Evolutionary conservation across 2,797 vertebrate species (phyloP), one percentile per base, ranked within the genome.

Genomic region (Neomorphus geoffroyi): DNA sequence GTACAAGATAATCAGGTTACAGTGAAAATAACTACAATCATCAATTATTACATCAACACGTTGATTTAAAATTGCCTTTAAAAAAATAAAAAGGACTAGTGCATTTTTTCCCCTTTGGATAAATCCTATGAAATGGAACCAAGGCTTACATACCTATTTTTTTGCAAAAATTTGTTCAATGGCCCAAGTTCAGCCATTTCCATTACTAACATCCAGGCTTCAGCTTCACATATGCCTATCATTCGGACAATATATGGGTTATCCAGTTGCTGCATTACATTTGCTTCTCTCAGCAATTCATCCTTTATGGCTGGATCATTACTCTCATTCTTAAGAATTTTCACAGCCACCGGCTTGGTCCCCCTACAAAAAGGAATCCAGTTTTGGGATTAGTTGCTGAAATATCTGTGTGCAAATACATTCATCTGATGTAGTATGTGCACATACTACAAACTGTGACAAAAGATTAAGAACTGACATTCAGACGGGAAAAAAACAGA

Each of bases 191-290:
- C 99, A 1, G 99, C 99, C 97, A 99, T 98, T 97, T 99, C 99
- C 99, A 99, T 99, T 43, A 99, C 99, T 96, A 99, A 92, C 99
- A 99, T 99, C 97, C 99, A 99, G 90, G 97, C 98, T 82, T 99
- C 99, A 0, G 99, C 98, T 88, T 99, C 99, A 50, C 99, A 99
- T 94, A 99, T 99, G 3, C 99, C 99, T 9, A 99, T 99, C 99
- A 99, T 99, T 65, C 99, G 98, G n/a, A 99, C 99, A 10, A 99
- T 99, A 82, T 99, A 99, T 1, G 99, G 99, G 62, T 99, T 99
- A 96, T 99, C 99, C 78, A 99, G 98, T 82, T 99, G 99, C 97
- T 99, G 99, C 99, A 99, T 99, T 74, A 99, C 98, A 4, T 98
- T 98, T 7, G 99, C 99, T 94, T 99, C 99, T 17, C 98, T 98